A percentile compares a stretch with the other conserved stretches of the same genome.
Conservation (phyloP, 2,797 vertebrate genomes). For the Podargus strigoides region DNA sequence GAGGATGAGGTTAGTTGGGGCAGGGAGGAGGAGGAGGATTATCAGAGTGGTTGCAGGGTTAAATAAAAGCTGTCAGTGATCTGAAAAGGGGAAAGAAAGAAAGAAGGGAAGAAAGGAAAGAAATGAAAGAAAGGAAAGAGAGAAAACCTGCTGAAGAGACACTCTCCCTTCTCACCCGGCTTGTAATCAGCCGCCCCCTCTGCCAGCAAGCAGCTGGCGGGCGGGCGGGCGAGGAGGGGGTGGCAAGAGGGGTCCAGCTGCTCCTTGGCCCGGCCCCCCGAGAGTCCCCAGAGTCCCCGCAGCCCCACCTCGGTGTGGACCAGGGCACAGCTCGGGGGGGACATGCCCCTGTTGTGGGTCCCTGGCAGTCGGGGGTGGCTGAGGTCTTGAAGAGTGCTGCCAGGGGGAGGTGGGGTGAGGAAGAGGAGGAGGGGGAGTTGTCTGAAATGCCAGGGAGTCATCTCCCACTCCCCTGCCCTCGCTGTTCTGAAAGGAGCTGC, state of each 20-base stretch:
- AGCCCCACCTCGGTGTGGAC: fast-evolving
- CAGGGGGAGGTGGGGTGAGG: background rate
- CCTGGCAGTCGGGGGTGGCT: background rate
- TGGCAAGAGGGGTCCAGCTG: slow-evolving; percentile 44
- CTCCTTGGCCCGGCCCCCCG: background rate
- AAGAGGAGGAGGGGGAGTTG: background rate
- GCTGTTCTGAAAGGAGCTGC: background rate
- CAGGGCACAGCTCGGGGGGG: fast-evolving
- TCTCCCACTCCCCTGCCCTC: background rate
- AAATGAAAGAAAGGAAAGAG: background rate
- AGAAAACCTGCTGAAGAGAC: background rate
- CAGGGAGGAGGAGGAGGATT: background rate
- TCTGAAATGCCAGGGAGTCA: background rate
- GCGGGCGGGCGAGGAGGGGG: slow-evolving; percentile 21
- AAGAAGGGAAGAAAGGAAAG: too few relatives aligned
- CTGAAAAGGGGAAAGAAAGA: slow-evolving; percentile 18
- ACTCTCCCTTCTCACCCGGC: slow-evolving; percentile 30
- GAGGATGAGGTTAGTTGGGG: too few relatives aligned
- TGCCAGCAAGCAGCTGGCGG: slow-evolving; percentile 8
- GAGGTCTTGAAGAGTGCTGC: background rate
- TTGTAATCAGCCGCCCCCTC: slow-evolving; percentile 35
- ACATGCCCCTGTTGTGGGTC: background rate
- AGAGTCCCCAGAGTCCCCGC: background rate
- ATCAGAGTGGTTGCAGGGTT: background rate
- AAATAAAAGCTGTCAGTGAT: slow-evolving; percentile 37